A percentile compares a stretch with the other conserved stretches of the same genome.
Conservation (phyloP, 2,113 vertebrate species). For the Ciconia boyciana region DNA sequence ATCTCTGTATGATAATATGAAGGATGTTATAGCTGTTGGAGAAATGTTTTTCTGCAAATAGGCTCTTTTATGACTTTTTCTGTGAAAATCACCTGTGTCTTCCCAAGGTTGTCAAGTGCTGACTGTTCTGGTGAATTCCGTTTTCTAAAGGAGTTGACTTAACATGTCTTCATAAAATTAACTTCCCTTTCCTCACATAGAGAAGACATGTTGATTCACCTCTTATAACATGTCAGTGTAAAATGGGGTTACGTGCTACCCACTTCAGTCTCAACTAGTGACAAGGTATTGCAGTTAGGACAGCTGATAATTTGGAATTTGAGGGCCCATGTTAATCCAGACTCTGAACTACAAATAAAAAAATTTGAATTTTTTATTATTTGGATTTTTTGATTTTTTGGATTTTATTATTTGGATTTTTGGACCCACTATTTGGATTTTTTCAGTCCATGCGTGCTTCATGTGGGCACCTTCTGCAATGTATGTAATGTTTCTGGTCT, state of each 20-base stretch:
- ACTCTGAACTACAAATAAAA: not conserved
- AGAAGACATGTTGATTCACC: not conserved
- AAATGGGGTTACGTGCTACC: accelerated
- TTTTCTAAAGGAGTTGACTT: not conserved
- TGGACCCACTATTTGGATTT: not conserved
- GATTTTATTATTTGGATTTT: no score
- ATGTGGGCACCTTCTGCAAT: not conserved
- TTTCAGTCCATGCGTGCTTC: not conserved
- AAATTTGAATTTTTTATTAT: not conserved
- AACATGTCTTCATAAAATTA: not conserved
- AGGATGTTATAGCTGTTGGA: not conserved
- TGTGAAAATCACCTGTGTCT: not conserved
- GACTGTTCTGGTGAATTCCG: not conserved
- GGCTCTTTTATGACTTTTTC: not conserved
- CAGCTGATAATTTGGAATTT: not conserved
- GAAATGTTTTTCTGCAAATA: not conserved
- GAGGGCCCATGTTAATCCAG: not conserved
- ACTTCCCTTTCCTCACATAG: not conserved
- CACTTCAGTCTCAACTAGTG: not conserved
- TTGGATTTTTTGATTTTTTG: no score
- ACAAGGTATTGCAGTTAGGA: not conserved
- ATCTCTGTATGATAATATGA: not conserved
- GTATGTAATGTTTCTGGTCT: not conserved
- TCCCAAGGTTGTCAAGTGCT: not conserved
- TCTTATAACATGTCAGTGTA: not conserved